phyloP scores from a whole-genome alignment of 2,113 vertebrate genomes.

The Tragulus kanchil region DNA sequence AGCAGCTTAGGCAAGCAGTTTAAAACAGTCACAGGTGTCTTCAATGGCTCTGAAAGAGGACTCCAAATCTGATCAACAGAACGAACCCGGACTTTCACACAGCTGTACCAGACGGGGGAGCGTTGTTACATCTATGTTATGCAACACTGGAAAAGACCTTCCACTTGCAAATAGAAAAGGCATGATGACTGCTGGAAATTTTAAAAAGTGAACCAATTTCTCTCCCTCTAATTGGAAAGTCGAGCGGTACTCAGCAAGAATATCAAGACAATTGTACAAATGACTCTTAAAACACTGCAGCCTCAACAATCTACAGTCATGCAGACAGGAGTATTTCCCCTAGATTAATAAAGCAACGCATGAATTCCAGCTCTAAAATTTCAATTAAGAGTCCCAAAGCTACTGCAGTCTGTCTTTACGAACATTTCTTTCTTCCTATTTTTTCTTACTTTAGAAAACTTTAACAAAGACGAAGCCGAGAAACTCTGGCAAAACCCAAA shows the following conservation, averaged over 20 bases:
- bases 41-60: background rate
- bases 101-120: background rate
- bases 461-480: background rate
- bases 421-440: background rate
- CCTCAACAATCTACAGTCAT: background rate
- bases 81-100: background rate
- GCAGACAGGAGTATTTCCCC: background rate
- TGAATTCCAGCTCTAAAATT: background rate
- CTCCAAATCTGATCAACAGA: background rate
- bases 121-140: background rate
- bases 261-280: background rate
- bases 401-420: background rate
- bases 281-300: background rate
- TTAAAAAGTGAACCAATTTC: background rate
- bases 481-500: conserved; percentile 42
- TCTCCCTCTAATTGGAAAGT: background rate
- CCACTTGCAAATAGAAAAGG: conserved; percentile 2
- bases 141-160: background rate
- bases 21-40: background rate
- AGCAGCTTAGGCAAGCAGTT: background rate
- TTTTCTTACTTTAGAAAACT: conserved; percentile 23
- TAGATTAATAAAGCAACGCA: background rate
- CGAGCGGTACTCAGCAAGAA: background rate
- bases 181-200: background rate
- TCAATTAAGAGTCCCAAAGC: background rate